Base-by-base conservation (phyloP, 2,113 vertebrate genomes). In the Pongo pygmaeus region DNA sequence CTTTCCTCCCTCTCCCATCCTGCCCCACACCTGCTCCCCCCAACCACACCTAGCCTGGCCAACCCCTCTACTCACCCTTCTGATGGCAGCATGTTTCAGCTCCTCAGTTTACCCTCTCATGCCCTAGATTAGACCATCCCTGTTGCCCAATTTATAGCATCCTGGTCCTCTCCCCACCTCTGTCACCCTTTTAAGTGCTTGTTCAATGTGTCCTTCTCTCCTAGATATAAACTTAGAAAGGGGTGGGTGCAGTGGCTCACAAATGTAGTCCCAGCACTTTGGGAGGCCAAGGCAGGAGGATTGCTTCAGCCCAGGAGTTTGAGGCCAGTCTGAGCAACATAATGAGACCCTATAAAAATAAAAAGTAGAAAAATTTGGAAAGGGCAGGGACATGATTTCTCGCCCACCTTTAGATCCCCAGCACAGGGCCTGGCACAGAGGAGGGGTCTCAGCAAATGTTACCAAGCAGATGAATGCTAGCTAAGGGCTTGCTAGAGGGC, bases 61-160 rank as follows among this genome's bases (percentile, higher is more conserved):
- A 75, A 32, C 27, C 38, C 27, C 13, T 67, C 61, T 6, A 1
- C 3, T 61, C 13, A 32, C 23, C 32, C n/a, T 35, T 78, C 40
- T 18, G 14, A 48, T 69, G 61, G n/a, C 70, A 81, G 67, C 4
- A 0, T 64, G 11, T 2, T 5, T 67, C 61, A 64, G 57, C 20
- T 52, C 20, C 57, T n/a, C 38, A 14, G 64, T 78, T 78, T 50
- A 2, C 2, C 46, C 7, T 10, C 3, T 9, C 0, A 2, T 11
- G 6, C 7, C 52, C 38, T 11, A 86, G 78, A 55, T 4, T 9
- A 79, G 69, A 43, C 13, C 25, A 13, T 30, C 32, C 22, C 14
- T n/a, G 3, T 0, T 1, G 6, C 27, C 40, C 32, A 67, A 3
- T 3, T 43, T 7, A 22, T 2, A 38, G 30, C n/a, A 7, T 8